Base-by-base conservation (phyloP, 2,797 vertebrate genomes). In the Pelobates cultripes region DNA sequence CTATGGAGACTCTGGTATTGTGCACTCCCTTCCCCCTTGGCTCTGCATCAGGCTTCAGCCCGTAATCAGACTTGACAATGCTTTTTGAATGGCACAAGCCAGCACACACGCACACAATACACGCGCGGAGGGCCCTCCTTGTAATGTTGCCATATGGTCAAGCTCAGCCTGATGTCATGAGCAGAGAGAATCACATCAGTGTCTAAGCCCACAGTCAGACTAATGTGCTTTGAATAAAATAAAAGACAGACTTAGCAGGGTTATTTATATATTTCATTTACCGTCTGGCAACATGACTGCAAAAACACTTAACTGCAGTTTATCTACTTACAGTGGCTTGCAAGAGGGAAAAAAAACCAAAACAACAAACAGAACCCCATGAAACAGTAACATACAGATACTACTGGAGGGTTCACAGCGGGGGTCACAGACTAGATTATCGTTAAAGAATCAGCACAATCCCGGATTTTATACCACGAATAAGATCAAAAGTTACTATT, bases 141-240 rank as follows among this genome's bases (percentile, higher is more conserved):
- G 57, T 82, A 86, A 89, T 47, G 75, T 43, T 79, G 88, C 93
- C 93, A 93, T 93, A 94, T 93, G 93, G 92, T 86, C 86, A 75
- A 86, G 89, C 87, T 90, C 84, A 89, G 86, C 88, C 90, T 88
- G 87, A 88, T 89, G 82, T 79, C 86, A 81, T 6, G 64, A 87
- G 86, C 88, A 86, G 84, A 80, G 75, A 67, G 85, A 89, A 90
- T 88, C 87, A 82, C 80, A 87, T 88, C 82, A 87, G 79, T 66
- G 64, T 81, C 90, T 87, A 87, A 89, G 82, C 63, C 76, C 78
- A 45, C 70, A 87, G 81, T 77, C 85, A 87, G 82, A 84, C 84
- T 88, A 89, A 89, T 87, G 86, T 83, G 74, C 47, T 68, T 68
- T 42, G 15, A 42, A 43, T 12, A 4, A 64, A 17, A 64, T 72